Percentiles rank a stretch among this genome's conserved stretches.
Conservation (phyloP, 2,888 invertebrate genomes). For the Lycia hirtaria region DNA sequence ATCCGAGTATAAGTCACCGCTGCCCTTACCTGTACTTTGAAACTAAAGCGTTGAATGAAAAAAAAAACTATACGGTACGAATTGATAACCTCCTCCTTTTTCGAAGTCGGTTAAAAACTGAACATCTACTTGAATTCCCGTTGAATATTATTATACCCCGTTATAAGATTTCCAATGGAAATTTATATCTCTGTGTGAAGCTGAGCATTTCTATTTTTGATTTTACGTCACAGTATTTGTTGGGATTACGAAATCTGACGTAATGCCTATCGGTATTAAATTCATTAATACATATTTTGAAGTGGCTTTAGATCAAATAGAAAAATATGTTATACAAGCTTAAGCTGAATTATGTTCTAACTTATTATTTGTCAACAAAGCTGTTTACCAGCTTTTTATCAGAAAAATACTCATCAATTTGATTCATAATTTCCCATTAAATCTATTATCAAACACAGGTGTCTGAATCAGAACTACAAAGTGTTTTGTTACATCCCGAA, state of each 20-base stretch:
- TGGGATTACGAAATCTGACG: constrained; percentile 35
- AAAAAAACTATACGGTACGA: too few relatives aligned
- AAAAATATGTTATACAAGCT: too few relatives aligned
- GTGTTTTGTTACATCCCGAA: too few relatives aligned
- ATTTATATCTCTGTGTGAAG: constrained; percentile 24
- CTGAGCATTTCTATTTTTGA: constrained; percentile 36
- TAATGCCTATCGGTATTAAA: constrained; percentile 19
- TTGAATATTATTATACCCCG: constrained; percentile 4
- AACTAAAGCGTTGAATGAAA: neutral
- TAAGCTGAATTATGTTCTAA: neutral
- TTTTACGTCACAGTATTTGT: constrained; percentile 23
- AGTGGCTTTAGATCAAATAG: too few relatives aligned
- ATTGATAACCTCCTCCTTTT: too few relatives aligned
- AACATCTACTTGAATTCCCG: constrained; percentile 10
- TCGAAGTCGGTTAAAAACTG: too few relatives aligned
- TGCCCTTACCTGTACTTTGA: constrained; percentile 9
- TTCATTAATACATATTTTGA: constrained; percentile 19
- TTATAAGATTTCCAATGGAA: constrained; percentile 18
- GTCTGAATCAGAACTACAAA: too few relatives aligned
- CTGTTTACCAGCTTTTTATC: neutral
- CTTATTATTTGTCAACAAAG: neutral
- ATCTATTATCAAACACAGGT: too few relatives aligned
- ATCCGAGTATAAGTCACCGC: neutral
- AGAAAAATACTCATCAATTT: neutral
- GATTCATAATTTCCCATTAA: too few relatives aligned